phyloP scores from a whole-genome alignment of 2,113 vertebrate species.

The Ictidomys tridecemlineatus region DNA sequence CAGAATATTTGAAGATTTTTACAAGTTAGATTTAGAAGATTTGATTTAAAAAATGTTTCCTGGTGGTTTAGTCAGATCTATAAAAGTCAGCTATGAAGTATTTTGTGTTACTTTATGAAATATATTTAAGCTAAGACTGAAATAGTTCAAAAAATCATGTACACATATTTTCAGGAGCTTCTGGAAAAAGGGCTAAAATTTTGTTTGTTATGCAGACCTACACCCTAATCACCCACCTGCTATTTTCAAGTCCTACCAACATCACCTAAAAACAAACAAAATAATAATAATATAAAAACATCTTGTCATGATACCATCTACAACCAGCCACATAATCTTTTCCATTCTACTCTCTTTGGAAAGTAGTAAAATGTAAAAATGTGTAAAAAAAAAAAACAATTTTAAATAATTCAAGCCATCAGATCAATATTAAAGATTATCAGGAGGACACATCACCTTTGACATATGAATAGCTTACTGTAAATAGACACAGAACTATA shows the following conservation, averaged over 20 bases:
- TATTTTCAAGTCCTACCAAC: constrained; percentile 3
- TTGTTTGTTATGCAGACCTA: background rate
- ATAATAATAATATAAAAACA: background rate
- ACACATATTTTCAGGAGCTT: constrained; percentile 2
- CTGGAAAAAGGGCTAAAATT: constrained; percentile 59
- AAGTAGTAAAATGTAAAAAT: constrained; percentile 43
- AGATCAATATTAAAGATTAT: constrained; percentile 50
- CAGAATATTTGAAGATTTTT: constrained; percentile 38
- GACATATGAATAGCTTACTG: background rate
- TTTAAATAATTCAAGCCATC: constrained; percentile 38
- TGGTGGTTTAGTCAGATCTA: constrained; percentile 52
- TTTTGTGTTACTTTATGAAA: constrained; percentile 66
- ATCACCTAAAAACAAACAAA: background rate
- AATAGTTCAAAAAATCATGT: background rate
- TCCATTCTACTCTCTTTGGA: background rate
- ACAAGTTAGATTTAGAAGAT: constrained; percentile 47
- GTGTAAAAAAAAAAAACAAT: background rate
- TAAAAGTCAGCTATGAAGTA: constrained; percentile 64
- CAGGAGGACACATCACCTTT: background rate
- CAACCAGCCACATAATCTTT: constrained; percentile 11
- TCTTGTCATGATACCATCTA: background rate
- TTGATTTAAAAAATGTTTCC: constrained; percentile 45
- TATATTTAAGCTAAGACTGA: constrained; percentile 62
- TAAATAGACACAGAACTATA: constrained; percentile 19
- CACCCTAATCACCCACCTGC: background rate